phyloP scores from a whole-genome alignment of 2,113 vertebrate species.

The Castor canadensis region DNA sequence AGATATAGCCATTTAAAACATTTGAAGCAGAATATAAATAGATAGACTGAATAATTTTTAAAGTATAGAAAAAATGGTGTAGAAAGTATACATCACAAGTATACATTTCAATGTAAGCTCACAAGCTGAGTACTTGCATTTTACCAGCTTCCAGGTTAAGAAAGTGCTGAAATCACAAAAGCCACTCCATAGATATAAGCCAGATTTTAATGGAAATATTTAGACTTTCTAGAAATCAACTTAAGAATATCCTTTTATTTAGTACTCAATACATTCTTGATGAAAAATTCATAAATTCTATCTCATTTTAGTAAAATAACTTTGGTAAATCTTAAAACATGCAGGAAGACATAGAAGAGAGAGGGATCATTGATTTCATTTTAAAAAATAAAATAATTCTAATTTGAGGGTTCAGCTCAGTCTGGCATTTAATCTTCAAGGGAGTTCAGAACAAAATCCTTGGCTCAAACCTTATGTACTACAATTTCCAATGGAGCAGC shows the following conservation, averaged over 20 bases:
- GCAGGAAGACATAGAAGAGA: neutral
- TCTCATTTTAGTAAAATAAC: neutral
- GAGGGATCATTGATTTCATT: neutral
- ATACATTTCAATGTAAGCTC: neutral
- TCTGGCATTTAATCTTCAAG: conserved; percentile 63
- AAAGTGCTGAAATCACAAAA: neutral
- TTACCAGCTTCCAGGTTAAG: neutral
- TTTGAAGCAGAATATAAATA: neutral
- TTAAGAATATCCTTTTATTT: neutral
- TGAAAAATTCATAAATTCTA: neutral
- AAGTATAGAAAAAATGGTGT: neutral
- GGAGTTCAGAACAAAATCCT: conserved; percentile 64
- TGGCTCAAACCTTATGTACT: conserved; percentile 61
- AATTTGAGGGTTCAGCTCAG: conserved; percentile 45
- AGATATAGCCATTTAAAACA: neutral
- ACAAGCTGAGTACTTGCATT: neutral
- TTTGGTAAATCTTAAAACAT: conserved; percentile 8
- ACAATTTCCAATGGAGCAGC: conserved; percentile 59
- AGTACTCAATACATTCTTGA: neutral
- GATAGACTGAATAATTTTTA: neutral
- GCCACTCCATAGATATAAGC: neutral
- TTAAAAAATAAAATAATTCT: conserved; percentile 30
- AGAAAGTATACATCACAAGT: neutral
- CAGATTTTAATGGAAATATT: conserved; percentile 14
- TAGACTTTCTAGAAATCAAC: neutral